phyloP scores from a whole-genome alignment of 1,140 invertebrate species.

The Drosophila sproati region DNA sequence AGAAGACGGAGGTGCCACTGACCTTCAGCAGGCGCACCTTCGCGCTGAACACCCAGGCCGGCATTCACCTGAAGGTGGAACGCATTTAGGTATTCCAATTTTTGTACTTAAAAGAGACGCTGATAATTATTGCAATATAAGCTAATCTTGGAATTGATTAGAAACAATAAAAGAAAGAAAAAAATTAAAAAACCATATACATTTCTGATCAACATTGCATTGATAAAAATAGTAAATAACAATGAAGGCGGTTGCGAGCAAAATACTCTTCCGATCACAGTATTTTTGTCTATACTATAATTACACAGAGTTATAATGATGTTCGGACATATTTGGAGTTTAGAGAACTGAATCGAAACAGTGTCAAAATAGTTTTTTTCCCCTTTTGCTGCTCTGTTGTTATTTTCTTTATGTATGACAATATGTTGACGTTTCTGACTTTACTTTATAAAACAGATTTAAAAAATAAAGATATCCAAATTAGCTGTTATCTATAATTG shows the following conservation, averaged over 20 bases:
- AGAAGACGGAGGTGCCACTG: constrained; percentile 55
- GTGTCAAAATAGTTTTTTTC: too few relatives aligned
- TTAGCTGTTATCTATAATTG: too few relatives aligned
- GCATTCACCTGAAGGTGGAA: constrained; percentile 60
- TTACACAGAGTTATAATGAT: not conserved
- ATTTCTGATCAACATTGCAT: not conserved
- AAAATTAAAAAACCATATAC: not conserved
- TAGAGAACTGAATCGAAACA: not conserved
- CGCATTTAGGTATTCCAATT: constrained; percentile 10
- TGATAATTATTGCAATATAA: not conserved
- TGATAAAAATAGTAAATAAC: too few relatives aligned
- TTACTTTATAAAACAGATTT: too few relatives aligned
- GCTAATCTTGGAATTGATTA: too few relatives aligned
- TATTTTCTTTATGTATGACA: too few relatives aligned
- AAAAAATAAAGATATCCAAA: too few relatives aligned
- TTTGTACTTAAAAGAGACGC: not conserved
- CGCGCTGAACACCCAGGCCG: constrained; percentile 27
- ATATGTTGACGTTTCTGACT: too few relatives aligned
- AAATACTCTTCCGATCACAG: not conserved
- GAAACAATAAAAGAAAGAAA: not conserved
- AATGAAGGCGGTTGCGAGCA: not conserved
- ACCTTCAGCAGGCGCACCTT: constrained; percentile 17
- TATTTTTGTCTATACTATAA: not conserved
- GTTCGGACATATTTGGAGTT: too few relatives aligned
- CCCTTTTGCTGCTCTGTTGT: too few relatives aligned